Conservation (phyloP, 2,888 invertebrate species). For the Diachrysia chrysitis region DNA sequence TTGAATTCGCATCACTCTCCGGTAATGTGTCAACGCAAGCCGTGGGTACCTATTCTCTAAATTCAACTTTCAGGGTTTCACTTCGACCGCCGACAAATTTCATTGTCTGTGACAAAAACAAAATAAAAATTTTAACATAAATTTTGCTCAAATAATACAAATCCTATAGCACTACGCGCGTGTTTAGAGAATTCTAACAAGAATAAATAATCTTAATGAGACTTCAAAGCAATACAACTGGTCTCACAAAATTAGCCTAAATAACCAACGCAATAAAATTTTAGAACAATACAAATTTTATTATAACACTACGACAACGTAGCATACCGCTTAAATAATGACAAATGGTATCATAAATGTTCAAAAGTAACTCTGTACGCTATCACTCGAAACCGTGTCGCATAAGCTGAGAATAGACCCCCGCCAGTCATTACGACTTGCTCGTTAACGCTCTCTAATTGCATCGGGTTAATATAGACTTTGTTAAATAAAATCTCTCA, state of each 20-base stretch:
- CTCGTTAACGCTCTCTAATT: slow-evolving; percentile 89
- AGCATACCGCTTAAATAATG: background rate
- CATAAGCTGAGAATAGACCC: slow-evolving; percentile 73
- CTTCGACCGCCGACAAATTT: slow-evolving; percentile 13
- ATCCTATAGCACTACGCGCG: background rate
- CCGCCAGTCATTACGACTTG: slow-evolving; percentile 85
- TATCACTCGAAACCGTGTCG: slow-evolving; percentile 28
- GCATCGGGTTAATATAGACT: slow-evolving; percentile 89
- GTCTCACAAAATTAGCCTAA: background rate
- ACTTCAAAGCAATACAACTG: background rate
- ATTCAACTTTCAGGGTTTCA: slow-evolving; percentile 30
- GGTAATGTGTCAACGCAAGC: slow-evolving; percentile 84
- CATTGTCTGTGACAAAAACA: background rate
- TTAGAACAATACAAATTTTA: background rate
- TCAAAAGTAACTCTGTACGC: slow-evolving; percentile 5
- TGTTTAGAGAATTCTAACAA: background rate
- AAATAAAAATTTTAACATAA: slow-evolving; percentile 13
- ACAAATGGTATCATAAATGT: background rate
- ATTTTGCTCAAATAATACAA: slow-evolving; percentile 13
- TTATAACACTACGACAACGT: background rate
- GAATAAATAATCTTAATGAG: background rate
- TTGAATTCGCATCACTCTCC: slow-evolving; percentile 88
- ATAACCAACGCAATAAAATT: background rate
- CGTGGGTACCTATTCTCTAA: slow-evolving; percentile 58
- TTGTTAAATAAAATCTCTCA: slow-evolving; percentile 90